phyloP scores from a whole-genome alignment of 2,888 invertebrate species.

The Chromoteleia sp. region DNA sequence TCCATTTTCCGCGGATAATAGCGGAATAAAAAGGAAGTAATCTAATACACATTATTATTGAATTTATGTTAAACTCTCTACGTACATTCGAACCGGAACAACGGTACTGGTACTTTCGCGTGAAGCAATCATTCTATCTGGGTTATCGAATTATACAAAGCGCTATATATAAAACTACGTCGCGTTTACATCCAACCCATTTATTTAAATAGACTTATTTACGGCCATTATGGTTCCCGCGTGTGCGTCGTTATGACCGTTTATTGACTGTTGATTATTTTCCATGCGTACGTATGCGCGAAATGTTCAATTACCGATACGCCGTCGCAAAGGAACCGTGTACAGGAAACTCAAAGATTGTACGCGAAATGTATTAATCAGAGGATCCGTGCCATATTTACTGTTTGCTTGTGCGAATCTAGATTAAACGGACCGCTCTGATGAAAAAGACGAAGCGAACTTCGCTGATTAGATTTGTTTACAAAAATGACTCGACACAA shows the following conservation, averaged over 20 bases:
- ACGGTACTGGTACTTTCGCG: background rate
- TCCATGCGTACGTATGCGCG: background rate
- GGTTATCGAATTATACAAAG: background rate
- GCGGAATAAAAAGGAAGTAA: background rate
- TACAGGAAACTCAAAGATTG: slow-evolving; percentile 39
- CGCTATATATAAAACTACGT: background rate
- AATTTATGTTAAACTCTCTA: slow-evolving; percentile 6
- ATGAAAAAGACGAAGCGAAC: slow-evolving; percentile 36
- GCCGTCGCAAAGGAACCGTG: slow-evolving; percentile 20
- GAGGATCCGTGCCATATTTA: slow-evolving; percentile 36
- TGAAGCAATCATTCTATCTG: slow-evolving; percentile 6
- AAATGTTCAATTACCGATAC: slow-evolving; percentile 36
- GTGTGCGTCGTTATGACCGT: slow-evolving; percentile 18
- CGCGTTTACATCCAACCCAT: background rate
- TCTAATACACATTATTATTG: background rate
- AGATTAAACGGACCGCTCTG: slow-evolving; percentile 31
- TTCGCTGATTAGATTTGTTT: slow-evolving; percentile 54
- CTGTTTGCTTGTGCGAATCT: slow-evolving; percentile 27
- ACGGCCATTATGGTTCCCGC: slow-evolving; percentile 16
- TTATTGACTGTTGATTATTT: slow-evolving; percentile 26
- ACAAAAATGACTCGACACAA: slow-evolving; percentile 44
- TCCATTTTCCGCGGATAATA: background rate
- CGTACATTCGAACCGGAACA: background rate
- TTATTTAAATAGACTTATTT: slow-evolving; percentile 29
- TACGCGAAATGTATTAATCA: slow-evolving; percentile 44